Conservation (phyloP, 2,888 invertebrate species). For the Thysanoteuthis rhombus region DNA sequence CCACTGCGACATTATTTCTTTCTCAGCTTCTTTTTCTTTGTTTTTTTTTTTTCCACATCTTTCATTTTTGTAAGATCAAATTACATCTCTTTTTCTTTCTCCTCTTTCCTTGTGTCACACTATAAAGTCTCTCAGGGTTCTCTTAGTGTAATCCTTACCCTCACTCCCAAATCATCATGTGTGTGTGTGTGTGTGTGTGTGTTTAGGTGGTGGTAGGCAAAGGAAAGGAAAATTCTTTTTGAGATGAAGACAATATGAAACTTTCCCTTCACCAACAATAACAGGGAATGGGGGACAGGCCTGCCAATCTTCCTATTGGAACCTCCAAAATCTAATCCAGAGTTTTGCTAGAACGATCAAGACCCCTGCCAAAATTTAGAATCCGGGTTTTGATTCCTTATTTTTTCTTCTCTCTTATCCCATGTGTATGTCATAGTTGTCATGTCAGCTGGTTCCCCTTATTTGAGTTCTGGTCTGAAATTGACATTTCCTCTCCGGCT, state of each 20-base stretch:
- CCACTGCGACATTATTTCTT: not conserved
- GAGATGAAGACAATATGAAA: not conserved
- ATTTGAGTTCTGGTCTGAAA: not conserved
- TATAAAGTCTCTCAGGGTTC: not conserved
- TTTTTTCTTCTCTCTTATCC: not conserved
- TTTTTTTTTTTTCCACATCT: not conserved
- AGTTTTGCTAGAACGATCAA: not conserved
- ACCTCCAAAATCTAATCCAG: not conserved
- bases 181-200: no score
- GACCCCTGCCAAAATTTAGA: not conserved
- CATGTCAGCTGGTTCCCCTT: not conserved
- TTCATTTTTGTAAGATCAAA: not conserved
- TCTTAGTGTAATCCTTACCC: not conserved
- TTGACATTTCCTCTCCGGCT: not conserved
- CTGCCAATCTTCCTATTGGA: not conserved
- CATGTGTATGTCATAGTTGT: not conserved
- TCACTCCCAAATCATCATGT: no score
- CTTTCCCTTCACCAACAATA: not conserved
- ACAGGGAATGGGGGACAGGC: not conserved
- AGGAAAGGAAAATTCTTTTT: not conserved
- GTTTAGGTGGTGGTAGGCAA: not conserved
- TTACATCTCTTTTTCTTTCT: not conserved
- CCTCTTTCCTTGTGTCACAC: not conserved
- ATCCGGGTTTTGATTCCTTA: not conserved
- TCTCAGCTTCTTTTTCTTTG: not conserved